These are phyloP conservation scores for Heliconius aoede DNA, from an alignment of 2,888 invertebrate genomes.

Conservation along the genomic window DNA sequence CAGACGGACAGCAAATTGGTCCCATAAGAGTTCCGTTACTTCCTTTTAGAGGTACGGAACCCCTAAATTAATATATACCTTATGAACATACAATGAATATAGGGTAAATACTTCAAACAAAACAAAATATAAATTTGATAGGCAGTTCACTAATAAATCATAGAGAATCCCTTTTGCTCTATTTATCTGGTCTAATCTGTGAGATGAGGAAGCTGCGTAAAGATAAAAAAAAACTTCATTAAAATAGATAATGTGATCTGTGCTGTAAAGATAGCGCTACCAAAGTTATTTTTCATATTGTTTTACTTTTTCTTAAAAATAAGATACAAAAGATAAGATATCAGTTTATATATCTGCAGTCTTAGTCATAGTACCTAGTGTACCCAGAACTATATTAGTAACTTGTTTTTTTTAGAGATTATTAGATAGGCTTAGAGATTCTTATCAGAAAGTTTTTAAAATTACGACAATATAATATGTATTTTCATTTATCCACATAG, in stretches of 20 bases:
- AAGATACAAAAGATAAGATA: conserved; percentile 16
- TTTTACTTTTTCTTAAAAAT: background rate
- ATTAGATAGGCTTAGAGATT: no score
- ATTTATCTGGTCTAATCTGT: background rate
- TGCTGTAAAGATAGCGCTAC: conserved; percentile 10
- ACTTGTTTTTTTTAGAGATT: background rate
- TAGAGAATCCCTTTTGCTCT: background rate
- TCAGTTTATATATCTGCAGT: conserved; percentile 8
- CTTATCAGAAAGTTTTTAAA: no score
- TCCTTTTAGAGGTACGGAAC: no score
- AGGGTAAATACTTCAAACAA: background rate
- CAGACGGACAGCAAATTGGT: no score
- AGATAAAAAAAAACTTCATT: background rate
- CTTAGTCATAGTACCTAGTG: background rate
- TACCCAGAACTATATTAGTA: background rate
- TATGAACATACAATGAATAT: background rate
- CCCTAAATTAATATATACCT: no score
- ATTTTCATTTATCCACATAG: no score
- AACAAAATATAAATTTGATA: background rate
- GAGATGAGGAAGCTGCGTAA: background rate
- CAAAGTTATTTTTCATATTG: background rate
- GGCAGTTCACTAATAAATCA: background rate
- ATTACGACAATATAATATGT: no score
- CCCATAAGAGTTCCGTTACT: no score
- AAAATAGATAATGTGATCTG: background rate